phyloP scores from a whole-genome alignment of 2,888 invertebrate genomes.

The Euphydryas editha region DNA sequence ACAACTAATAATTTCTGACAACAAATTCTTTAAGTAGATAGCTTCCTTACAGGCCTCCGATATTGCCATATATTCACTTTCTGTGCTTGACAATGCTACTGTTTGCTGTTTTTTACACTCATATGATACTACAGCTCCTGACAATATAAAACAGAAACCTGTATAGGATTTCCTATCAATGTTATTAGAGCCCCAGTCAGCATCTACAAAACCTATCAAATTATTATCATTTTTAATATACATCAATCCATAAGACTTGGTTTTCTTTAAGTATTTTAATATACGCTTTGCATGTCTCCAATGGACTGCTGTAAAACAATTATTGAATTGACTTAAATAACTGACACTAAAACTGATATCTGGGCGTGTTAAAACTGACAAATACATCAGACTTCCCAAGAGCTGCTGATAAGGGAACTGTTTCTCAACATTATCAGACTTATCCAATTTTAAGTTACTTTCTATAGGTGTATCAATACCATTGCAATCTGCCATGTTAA shows the following conservation, averaged over 20 bases:
- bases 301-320: slow-evolving; percentile 37
- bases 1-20: slow-evolving; percentile 17
- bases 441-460: slow-evolving; percentile 32
- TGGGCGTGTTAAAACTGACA: slow-evolving; percentile 39
- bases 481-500: slow-evolving; percentile 41
- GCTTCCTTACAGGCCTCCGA: background rate
- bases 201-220: slow-evolving; percentile 40
- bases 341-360: slow-evolving; percentile 41
- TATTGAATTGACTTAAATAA: slow-evolving; percentile 44
- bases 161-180: slow-evolving; percentile 39
- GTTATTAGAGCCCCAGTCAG: slow-evolving; percentile 38
- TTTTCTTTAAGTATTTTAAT: slow-evolving; percentile 14
- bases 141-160: slow-evolving; percentile 39
- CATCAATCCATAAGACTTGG: slow-evolving; percentile 40
- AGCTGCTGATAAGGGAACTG: slow-evolving; percentile 32
- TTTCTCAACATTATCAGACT: slow-evolving; percentile 14
- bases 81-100: no score
- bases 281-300: slow-evolving; percentile 39
- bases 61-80: background rate
- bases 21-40: background rate
- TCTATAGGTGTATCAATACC: slow-evolving; percentile 42
- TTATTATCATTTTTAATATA: slow-evolving; percentile 35
- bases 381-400: slow-evolving; percentile 40
- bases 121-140: slow-evolving; percentile 37
- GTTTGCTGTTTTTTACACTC: slow-evolving; percentile 25